A percentile compares a stretch with the other conserved stretches of the same genome.
Evolutionary conservation across 2,888 invertebrate species (phyloP).

Genomic region (Drosophila buzzatii): DNA sequence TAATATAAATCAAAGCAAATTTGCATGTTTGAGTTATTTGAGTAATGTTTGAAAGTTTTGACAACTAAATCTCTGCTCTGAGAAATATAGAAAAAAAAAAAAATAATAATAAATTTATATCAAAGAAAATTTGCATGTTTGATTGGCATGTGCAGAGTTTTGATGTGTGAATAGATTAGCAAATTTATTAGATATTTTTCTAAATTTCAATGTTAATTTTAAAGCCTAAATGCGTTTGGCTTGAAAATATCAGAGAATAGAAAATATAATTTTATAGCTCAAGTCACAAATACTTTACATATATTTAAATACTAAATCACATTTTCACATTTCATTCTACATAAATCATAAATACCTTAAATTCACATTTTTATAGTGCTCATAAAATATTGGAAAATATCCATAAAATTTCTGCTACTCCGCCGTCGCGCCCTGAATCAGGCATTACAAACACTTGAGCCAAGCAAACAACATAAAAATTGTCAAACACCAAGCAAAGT

Average conservation of each 20-base stretch:
- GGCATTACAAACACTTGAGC: constrained; percentile 45
- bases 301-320: background rate
- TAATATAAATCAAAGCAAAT: constrained; percentile 1
- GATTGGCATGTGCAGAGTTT: background rate
- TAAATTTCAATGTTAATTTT: background rate
- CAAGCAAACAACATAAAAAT: constrained; percentile 59
- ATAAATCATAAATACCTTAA: background rate
- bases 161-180: background rate
- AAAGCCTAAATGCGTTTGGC: background rate
- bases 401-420: background rate
- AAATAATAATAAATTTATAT: background rate
- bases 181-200: background rate
- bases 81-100: background rate
- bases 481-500: constrained; percentile 43
- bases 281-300: background rate
- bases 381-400: constrained; percentile 40
- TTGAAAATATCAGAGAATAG: background rate
- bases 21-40: background rate
- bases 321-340: background rate
- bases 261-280: background rate
- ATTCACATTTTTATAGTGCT: background rate
- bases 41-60: constrained; percentile 1
- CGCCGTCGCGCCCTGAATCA: background rate
- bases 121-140: background rate
- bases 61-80: background rate